Evolutionary conservation across 2,113 vertebrate genomes (phyloP).

Genomic region (Oceanodroma tethys): DNA sequence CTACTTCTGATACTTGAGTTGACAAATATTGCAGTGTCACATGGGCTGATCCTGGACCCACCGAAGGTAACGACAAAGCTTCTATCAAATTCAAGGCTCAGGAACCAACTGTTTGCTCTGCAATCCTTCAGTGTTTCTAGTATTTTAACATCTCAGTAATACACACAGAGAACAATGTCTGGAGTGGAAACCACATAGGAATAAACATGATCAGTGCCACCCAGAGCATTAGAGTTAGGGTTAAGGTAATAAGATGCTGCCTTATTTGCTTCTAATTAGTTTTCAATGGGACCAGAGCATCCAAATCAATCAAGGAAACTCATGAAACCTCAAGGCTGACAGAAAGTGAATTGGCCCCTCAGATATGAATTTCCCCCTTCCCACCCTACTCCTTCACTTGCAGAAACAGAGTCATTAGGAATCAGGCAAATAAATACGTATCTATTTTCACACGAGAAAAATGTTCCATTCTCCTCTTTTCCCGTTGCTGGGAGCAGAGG

Average conservation of each 20-base stretch:
- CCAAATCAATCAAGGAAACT: accelerated
- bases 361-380: not conserved
- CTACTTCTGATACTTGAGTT: not conserved
- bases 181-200: not conserved
- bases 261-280: not conserved
- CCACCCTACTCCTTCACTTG: not conserved
- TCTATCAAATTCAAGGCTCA: not conserved
- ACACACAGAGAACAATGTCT: not conserved
- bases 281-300: not conserved
- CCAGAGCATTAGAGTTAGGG: not conserved
- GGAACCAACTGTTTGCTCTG: not conserved
- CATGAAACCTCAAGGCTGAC: not conserved
- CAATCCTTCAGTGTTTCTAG: not conserved
- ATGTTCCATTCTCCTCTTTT: not conserved
- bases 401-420: not conserved
- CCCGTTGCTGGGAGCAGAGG: not conserved
- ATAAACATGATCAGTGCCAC: not conserved
- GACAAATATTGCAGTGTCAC: not conserved
- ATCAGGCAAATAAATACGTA: not conserved
- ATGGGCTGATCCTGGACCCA: not conserved
- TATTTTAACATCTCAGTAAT: not conserved
- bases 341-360: not conserved
- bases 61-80: not conserved
- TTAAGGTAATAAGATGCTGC: not conserved
- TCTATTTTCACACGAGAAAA: constrained; percentile 64